Evolutionary conservation across 2,888 invertebrate genomes (phyloP).

Genomic region (Polietes domitor): DNA sequence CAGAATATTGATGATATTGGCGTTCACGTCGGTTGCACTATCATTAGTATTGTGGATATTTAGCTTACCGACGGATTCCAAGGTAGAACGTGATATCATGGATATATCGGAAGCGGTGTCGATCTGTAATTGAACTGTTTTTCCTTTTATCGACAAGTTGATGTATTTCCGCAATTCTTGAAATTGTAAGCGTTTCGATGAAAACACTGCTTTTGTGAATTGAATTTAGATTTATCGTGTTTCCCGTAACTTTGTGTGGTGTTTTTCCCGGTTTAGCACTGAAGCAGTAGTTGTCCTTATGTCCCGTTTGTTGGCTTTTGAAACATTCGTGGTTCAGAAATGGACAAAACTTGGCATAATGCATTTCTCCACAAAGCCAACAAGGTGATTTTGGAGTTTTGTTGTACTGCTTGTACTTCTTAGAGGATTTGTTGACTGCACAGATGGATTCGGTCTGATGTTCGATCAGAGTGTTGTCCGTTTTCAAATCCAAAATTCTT

Average conservation of each 20-base stretch:
- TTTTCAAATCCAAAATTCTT: slow-evolving; percentile 11
- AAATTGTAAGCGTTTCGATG: slow-evolving; percentile 18
- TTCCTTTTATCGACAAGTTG: slow-evolving; percentile 24
- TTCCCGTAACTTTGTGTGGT: background rate
- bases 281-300: slow-evolving; percentile 18
- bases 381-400: background rate
- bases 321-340: background rate
- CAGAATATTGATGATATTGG: slow-evolving; percentile 18
- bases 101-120: background rate
- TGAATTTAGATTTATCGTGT: background rate
- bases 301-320: slow-evolving; percentile 12
- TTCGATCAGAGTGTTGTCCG: slow-evolving; percentile 17
- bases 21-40: slow-evolving; percentile 33
- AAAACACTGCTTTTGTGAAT: background rate
- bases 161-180: slow-evolving; percentile 45
- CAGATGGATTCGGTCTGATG: background rate
- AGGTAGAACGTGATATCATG: background rate
- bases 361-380: background rate
- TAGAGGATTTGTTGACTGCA: background rate
- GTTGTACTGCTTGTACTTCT: background rate
- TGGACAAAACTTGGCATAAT: background rate
- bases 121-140: slow-evolving; percentile 27
- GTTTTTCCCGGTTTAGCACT: background rate
- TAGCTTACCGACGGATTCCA: background rate
- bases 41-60: background rate